Base-by-base conservation (phyloP, 2,888 invertebrate genomes). In the Ochropacha duplaris region DNA sequence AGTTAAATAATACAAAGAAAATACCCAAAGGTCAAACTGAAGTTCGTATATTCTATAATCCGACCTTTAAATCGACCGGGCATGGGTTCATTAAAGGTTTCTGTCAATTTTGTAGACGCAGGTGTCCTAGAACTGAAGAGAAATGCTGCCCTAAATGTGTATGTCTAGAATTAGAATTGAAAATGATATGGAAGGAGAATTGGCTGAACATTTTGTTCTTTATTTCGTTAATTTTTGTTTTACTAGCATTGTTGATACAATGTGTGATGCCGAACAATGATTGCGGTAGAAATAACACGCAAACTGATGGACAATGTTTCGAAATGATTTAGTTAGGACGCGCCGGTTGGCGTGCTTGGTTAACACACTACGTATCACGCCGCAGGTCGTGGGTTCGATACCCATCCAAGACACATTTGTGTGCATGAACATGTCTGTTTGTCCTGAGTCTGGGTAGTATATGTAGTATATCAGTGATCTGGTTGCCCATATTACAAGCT, bases 1-100 rank as follows among this genome's bases (percentile, higher is more conserved):
- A 80, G n/a, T 59, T 85, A 1, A 83, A 87, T 55, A 82, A 86
- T 44, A 56, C 70, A 1, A 69, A 72, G 22, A 65, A 74, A 0
- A 54, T 57, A 0, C 55, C 71, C 2, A 83, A 83, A 60, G 81
- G 77, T 0, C 85, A 88, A 60, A 93, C 93, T 0, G 91, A 93
- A 62, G 84, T 93, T 1, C 76, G 90, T 4, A 93, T 93, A 16
- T 84, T 92, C 19, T 93, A 93, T 56, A 93, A 93, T 60, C 93
- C 93, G 0, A 91, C 92, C 0, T 93, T 93, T 58, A 82, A 81
- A 54, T 71, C 83, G 0, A 84, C 86, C 0, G 78, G 80, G 0
- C 72, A 75, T 0, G 69, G 59, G 8, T 68, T 73, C 19, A 62
- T 85, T 0, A 69, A 74, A 64, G 89, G 90, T 0, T 85, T 86